phyloP scores from a whole-genome alignment of 2,113 vertebrate genomes.

The Zootoca vivipara region DNA sequence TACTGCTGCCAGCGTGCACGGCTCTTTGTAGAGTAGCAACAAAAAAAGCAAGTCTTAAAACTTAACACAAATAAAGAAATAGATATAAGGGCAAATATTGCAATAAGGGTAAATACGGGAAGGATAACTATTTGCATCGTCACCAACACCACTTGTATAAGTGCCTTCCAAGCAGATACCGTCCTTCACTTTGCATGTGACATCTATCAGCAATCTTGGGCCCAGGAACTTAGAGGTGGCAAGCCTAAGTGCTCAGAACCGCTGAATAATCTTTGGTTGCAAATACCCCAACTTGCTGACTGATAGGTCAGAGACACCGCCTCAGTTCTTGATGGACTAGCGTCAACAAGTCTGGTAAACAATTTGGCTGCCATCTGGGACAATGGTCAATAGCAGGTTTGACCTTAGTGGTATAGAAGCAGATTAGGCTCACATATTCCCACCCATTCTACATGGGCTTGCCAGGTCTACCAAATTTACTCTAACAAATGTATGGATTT shows the following conservation, averaged over 20 bases:
- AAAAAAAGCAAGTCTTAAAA: not conserved
- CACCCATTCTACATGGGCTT: not conserved
- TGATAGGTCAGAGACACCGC: constrained; percentile 15
- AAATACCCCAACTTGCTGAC: constrained; percentile 34
- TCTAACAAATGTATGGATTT: not conserved
- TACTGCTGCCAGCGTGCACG: not conserved
- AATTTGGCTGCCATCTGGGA: not conserved
- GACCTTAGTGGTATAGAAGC: not conserved
- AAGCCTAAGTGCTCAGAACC: not conserved
- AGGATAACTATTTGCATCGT: not conserved
- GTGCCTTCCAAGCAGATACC: too few species aligned
- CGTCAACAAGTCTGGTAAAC: constrained; percentile 10
- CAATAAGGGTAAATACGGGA: not conserved
- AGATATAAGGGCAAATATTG: not conserved
- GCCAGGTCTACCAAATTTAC: not conserved
- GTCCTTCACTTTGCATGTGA: not conserved
- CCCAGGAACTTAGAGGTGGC: not conserved
- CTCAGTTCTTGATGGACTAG: not conserved
- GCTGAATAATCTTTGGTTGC: constrained; percentile 15
- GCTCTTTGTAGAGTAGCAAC: not conserved
- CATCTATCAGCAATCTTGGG: constrained; percentile 12
- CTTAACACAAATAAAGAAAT: not conserved
- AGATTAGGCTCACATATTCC: not conserved
- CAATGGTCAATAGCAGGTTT: not conserved
- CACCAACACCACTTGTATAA: not conserved